A percentile compares a stretch with the other conserved stretches of the same genome.
Conservation (phyloP, 1,140 invertebrate species). For the Propsilocerus akamusi region DNA sequence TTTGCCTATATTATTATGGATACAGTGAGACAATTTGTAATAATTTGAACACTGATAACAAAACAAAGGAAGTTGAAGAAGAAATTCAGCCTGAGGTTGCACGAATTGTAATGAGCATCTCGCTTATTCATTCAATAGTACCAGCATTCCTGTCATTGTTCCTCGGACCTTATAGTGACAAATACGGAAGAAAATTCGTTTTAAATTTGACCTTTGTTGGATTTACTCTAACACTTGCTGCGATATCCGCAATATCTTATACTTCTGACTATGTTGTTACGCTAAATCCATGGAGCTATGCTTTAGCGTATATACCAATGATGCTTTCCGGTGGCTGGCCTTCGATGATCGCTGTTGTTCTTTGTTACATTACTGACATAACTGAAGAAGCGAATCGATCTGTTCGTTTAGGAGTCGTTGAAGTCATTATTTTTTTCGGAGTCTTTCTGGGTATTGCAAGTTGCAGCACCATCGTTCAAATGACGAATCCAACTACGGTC, state of each 20-base stretch:
- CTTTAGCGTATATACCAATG: conserved; percentile 32
- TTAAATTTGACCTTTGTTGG: conserved; percentile 8
- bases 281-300: conserved; percentile 35
- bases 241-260: background rate
- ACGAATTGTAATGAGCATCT: background rate
- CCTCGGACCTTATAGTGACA: conserved; percentile 9
- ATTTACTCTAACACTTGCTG: background rate
- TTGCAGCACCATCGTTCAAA: conserved; percentile 24
- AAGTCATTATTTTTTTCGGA: conserved; percentile 34
- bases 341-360: conserved; percentile 34
- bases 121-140: background rate
- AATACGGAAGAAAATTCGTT: conserved; percentile 9
- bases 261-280: background rate
- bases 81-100: background rate
- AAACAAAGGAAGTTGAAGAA: background rate
- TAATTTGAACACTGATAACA: background rate
- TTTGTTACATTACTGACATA: conserved; percentile 42
- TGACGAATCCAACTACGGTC: conserved; percentile 11
- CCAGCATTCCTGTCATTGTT: conserved; percentile 9
- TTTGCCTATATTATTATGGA: background rate
- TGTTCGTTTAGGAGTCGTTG: conserved; percentile 37
- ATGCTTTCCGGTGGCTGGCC: conserved; percentile 35
- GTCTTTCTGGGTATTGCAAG: conserved; percentile 32
- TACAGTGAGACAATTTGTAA: background rate
- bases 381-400: conserved; percentile 31